Conservation (phyloP, 2,888 invertebrate genomes). For the Ommatoiulus sabulosus region DNA sequence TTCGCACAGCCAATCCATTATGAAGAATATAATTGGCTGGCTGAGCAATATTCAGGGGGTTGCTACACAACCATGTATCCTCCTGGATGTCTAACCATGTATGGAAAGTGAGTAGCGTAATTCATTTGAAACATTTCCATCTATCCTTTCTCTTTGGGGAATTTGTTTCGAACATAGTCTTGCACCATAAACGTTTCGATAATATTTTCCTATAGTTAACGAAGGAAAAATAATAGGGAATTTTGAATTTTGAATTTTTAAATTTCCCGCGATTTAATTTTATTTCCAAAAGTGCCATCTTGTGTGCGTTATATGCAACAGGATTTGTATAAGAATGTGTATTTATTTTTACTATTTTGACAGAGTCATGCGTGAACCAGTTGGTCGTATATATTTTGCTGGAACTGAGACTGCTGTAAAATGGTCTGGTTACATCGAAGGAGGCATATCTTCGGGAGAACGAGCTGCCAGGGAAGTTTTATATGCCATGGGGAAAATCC, state of each 20-base stretch:
- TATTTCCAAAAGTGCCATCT: too few species aligned
- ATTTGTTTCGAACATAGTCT: too few species aligned
- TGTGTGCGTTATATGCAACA: too few species aligned
- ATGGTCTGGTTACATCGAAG: conserved; percentile 64
- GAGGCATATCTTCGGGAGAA: conserved; percentile 63
- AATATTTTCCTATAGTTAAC: too few species aligned
- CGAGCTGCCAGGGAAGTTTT: conserved; percentile 63
- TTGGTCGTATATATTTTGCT: conserved; percentile 63
- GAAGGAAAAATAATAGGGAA: too few species aligned
- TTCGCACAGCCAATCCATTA: conserved; percentile 64
- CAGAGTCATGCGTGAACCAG: conserved; percentile 65
- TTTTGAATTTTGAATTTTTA: too few species aligned
- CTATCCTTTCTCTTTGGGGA: too few species aligned
- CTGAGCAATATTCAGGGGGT: conserved; percentile 66
- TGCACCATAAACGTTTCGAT: too few species aligned
- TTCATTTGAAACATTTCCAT: too few species aligned
- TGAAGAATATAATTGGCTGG: conserved; percentile 66
- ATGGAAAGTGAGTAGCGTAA: conserved; percentile 64
- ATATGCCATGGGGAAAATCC: conserved; percentile 62
- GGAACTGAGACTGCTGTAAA: conserved; percentile 63
- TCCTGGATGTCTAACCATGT: conserved; percentile 66
- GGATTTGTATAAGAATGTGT: too few species aligned
- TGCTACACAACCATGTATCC: conserved; percentile 66
- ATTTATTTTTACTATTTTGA: too few species aligned
- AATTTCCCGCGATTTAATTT: too few species aligned